These are phyloP conservation scores for Hiodon tergisus DNA, from an alignment of 2,113 vertebrate species.

Conservation along the genomic window DNA sequence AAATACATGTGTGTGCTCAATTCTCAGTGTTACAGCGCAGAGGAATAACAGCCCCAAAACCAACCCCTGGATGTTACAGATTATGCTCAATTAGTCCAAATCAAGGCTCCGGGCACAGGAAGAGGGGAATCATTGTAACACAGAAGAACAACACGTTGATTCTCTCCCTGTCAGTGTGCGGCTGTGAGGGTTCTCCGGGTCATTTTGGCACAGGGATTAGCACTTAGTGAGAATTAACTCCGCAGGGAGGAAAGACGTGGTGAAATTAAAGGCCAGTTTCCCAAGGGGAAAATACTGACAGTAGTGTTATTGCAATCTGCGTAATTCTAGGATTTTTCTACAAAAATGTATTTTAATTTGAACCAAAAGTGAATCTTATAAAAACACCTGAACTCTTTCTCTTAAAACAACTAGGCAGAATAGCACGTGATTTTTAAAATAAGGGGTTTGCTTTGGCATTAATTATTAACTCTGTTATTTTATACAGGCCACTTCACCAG, in stretches of 20 bases:
- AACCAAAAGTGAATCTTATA: too few relatives aligned
- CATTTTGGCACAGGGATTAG: slow-evolving; percentile 64
- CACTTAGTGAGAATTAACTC: slow-evolving; percentile 48
- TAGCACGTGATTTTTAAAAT: not conserved
- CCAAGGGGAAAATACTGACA: slow-evolving; percentile 28
- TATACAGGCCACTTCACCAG: not conserved
- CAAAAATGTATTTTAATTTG: not conserved
- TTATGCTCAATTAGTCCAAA: slow-evolving; percentile 59
- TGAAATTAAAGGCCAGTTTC: slow-evolving; percentile 51
- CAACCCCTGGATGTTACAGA: slow-evolving; percentile 32
- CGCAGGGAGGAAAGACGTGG: slow-evolving; percentile 41
- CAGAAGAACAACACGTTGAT: slow-evolving; percentile 53
- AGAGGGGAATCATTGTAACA: slow-evolving; percentile 59
- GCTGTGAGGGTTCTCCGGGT: slow-evolving; percentile 53
- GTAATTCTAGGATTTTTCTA: not conserved
- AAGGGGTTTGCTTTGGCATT: not conserved
- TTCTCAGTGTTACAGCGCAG: not conserved
- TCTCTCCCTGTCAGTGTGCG: slow-evolving; percentile 40
- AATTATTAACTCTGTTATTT: not conserved
- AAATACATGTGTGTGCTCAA: not conserved
- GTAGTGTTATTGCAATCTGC: not conserved
- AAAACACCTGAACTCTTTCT: too few relatives aligned
- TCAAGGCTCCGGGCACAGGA: slow-evolving; percentile 59
- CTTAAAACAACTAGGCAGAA: too few relatives aligned
- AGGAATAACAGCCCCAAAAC: too few relatives aligned